Evolutionary conservation across 2,888 invertebrate genomes (phyloP), one percentile per base, ranked within the genome.

Genomic region (Apomyelois bistriatella): DNA sequence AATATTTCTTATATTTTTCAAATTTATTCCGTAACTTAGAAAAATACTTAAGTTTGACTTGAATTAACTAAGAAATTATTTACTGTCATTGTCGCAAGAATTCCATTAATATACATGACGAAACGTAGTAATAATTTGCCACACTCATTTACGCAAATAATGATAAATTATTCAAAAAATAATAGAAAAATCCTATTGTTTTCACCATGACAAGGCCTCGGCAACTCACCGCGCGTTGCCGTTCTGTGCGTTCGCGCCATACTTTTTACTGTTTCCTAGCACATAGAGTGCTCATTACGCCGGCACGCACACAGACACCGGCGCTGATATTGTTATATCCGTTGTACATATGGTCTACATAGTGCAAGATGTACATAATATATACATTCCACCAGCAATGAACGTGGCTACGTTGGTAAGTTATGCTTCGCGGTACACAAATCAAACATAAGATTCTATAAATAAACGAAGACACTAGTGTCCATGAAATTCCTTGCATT

Each of bases 261-360:
- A 91, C 91, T 91, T 91, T 91, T 91, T 90, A 91, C 90, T 91
- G 91, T 91, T 91, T 89, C 90, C 90, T 85, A 82, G 83, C 84
- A 87, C 86, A 89, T 89, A 91, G 88, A 85, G 75, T 85, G 84
- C 87, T 88, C 89, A 87, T 89, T 86, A 87, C 88, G 81, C 72
- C 64, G 71, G 76, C 73, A 79, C 79, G 75, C 80, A 79, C 80
- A 73, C 72, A 79, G 68, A 63, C 68, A 64, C 67, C 68, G 58
- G 57, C 65, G 73, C 70, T 72, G 76, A 80, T 83, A 82, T 86
- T 85, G 86, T 86, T 84, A 80, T 85, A 81, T 82, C 80, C 70
- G 65, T 55, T 61, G 70, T 69, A 68, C 68, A 67, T 65, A 68
- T 75, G 72, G 64, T 72, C 72, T 79, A 83, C 81, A 82, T 82